A percentile compares a stretch with the other conserved stretches of the same genome.
Conservation (phyloP, 2,113 vertebrate genomes). For the Kobus ellipsiprymnus region DNA sequence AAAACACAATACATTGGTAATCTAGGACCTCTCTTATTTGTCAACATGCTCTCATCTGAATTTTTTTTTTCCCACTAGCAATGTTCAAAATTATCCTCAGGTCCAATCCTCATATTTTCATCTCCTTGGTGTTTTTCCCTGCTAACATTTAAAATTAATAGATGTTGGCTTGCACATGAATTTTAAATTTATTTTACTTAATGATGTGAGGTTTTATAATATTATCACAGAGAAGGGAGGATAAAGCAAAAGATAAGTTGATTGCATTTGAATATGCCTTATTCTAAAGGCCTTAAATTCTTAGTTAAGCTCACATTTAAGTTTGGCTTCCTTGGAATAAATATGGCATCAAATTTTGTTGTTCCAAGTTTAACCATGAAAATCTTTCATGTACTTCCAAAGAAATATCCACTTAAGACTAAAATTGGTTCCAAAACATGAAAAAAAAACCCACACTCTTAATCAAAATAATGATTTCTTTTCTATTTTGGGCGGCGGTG, state of each 20-base stretch:
- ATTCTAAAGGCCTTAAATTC: conserved; percentile 40
- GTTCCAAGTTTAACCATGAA: conserved; percentile 23
- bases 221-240: not conserved
- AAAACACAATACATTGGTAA: not conserved
- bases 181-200: conserved; percentile 53
- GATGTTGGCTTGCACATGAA: conserved; percentile 12
- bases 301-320: conserved; percentile 21
- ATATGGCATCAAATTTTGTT: conserved; percentile 9
- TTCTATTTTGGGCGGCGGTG: not conserved
- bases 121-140: not conserved
- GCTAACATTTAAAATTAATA: conserved; percentile 45
- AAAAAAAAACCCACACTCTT: not conserved
- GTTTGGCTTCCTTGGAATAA: conserved; percentile 53
- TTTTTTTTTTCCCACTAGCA: not conserved
- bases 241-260: conserved; percentile 44
- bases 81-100: not conserved
- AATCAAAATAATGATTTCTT: conserved; percentile 35
- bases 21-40: not conserved
- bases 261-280: conserved; percentile 42
- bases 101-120: not conserved
- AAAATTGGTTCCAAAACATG: conserved; percentile 30
- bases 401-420: conserved; percentile 31
- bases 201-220: conserved; percentile 36
- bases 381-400: conserved; percentile 43
- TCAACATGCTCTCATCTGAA: not conserved